Evolutionary conservation across 2,888 invertebrate species (phyloP).

Genomic region (Uloborus plumipes): DNA sequence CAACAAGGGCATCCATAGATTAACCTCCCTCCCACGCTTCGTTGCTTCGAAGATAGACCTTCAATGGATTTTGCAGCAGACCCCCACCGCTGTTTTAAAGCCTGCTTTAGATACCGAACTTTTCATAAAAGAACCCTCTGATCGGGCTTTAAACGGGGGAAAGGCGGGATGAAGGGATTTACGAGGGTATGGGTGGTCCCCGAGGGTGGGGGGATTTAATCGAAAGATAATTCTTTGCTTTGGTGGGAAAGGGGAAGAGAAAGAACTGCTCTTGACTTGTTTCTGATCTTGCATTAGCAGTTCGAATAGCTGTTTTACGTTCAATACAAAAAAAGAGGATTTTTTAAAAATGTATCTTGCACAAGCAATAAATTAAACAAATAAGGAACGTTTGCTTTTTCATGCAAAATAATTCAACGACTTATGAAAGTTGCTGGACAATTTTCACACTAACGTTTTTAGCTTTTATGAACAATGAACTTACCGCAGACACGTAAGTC

Average conservation of each 20-base stretch:
- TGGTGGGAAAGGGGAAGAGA: constrained; percentile 1
- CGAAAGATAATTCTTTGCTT: constrained; percentile 12
- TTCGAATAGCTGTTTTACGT: no score
- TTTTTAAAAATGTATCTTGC: no score
- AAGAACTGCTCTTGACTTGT: background rate
- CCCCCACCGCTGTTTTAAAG: constrained; percentile 25
- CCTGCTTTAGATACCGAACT: constrained; percentile 15
- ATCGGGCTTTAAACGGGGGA: constrained; percentile 23
- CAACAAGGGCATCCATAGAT: constrained; percentile 30
- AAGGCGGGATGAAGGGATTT: constrained; percentile 23
- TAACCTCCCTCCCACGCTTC: constrained; percentile 25
- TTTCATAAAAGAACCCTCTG: constrained; percentile 3
- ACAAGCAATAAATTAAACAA: no score
- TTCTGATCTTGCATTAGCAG: no score
- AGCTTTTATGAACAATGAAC: no score
- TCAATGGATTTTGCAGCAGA: constrained; percentile 12
- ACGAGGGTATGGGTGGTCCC: constrained; percentile 10
- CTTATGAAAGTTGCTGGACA: no score
- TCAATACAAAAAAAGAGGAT: no score
- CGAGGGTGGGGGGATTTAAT: constrained; percentile 26
- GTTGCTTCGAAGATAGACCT: background rate
- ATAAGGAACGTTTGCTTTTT: no score
- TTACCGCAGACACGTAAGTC: no score
- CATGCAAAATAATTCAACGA: no score
- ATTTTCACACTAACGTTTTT: no score